phyloP scores from a whole-genome alignment of 1,140 invertebrate genomes.

The Pseudoatta argentina region DNA sequence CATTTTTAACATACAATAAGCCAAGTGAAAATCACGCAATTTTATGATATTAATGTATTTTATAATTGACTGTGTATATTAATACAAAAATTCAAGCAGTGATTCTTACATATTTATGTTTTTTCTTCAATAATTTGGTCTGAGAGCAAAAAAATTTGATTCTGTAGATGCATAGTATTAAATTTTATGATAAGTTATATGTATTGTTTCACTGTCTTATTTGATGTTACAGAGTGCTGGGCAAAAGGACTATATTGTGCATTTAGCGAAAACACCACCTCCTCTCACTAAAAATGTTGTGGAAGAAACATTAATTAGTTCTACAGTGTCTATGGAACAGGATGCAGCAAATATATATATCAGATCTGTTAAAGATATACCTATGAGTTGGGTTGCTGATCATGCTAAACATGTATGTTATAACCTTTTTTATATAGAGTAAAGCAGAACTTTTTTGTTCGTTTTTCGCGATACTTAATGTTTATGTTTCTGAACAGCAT shows the following conservation, averaged over 20 bases:
- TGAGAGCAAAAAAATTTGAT: neutral
- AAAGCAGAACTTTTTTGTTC: too few species aligned
- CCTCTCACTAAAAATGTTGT: conserved; percentile 85
- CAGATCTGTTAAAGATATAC: conserved; percentile 85
- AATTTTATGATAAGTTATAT: conserved; percentile 17
- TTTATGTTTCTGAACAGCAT: too few species aligned
- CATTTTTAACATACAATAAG: conserved; percentile 53
- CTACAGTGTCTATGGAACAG: conserved; percentile 66
- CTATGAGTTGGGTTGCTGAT: conserved; percentile 89
- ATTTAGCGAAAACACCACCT: conserved; percentile 90
- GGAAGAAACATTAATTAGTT: conserved; percentile 80
- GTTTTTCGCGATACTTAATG: too few species aligned
- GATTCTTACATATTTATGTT: neutral
- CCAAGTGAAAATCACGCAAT: neutral
- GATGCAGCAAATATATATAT: conserved; percentile 77
- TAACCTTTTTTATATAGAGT: neutral
- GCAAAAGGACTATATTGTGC: conserved; percentile 90
- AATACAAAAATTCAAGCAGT: neutral
- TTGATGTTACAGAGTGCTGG: conserved; percentile 86
- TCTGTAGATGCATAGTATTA: neutral
- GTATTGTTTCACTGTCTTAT: conserved; percentile 33
- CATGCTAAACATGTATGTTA: conserved; percentile 89
- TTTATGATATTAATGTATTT: neutral
- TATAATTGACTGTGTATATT: conserved; percentile 18
- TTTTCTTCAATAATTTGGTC: neutral